phyloP scores from a whole-genome alignment of 2,797 vertebrate species.

The Sebastiscus tertius region DNA sequence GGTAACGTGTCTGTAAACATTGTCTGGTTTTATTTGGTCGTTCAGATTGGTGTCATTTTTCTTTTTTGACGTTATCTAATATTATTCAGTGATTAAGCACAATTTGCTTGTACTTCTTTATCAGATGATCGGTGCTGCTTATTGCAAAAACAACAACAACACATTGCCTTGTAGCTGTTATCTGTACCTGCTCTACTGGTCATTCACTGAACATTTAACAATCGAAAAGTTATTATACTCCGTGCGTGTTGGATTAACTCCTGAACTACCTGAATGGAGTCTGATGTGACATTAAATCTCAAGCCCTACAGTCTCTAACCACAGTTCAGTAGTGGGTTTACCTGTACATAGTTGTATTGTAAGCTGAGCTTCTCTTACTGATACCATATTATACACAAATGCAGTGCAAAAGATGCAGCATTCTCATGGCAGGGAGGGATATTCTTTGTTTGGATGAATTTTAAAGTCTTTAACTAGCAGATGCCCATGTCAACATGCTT shows the following conservation, averaged over 20 bases:
- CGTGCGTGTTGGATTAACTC: background rate
- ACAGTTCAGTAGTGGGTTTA: background rate
- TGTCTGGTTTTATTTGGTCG: background rate
- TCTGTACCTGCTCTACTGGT: background rate
- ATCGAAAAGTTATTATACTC: background rate
- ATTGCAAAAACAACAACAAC: background rate
- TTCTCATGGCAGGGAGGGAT: too few relatives aligned
- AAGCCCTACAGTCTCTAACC: background rate
- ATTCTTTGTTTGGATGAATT: background rate
- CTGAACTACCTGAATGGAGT: background rate
- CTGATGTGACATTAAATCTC: background rate
- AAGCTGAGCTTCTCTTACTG: background rate
- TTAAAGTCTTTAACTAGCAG: background rate
- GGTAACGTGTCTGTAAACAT: background rate
- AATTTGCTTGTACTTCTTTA: background rate
- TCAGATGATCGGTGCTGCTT: background rate
- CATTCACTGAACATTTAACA: background rate
- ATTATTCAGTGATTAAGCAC: background rate
- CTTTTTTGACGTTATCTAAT: background rate
- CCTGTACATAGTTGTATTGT: background rate
- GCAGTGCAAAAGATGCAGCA: background rate
- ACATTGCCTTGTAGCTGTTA: background rate
- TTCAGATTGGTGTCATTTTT: background rate
- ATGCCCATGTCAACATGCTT: background rate
- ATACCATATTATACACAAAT: background rate